Percentiles rank a stretch among this genome's conserved stretches.
Evolutionary conservation across 2,888 invertebrate species (phyloP).

Genomic region (Dryobota labecula): DNA sequence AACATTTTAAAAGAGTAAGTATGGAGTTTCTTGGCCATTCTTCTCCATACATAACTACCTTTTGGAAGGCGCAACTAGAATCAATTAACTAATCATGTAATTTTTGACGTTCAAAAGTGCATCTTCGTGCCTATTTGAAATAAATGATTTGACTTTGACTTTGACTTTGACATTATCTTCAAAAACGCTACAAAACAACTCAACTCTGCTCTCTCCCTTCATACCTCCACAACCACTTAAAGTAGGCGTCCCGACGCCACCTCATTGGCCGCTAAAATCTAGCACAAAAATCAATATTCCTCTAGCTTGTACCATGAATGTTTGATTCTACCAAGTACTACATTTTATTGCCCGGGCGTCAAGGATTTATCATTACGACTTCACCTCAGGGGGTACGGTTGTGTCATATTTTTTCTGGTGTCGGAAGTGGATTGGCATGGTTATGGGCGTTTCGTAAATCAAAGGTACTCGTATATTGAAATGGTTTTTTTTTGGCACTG

Average conservation of each 20-base stretch:
- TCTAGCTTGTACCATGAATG: slow-evolving; percentile 74
- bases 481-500: neutral
- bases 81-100: too few relatives aligned
- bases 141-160: too few relatives aligned
- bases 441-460: slow-evolving; percentile 5
- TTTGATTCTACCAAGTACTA: slow-evolving; percentile 70
- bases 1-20: too few relatives aligned
- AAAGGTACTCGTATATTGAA: neutral
- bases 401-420: slow-evolving; percentile 60
- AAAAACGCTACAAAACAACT: neutral
- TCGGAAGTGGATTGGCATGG: slow-evolving; percentile 38
- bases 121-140: too few relatives aligned
- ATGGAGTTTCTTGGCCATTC: too few relatives aligned
- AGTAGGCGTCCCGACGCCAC: slow-evolving; percentile 72
- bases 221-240: slow-evolving; percentile 42
- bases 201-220: slow-evolving; percentile 59
- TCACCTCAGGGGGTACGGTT: slow-evolving; percentile 47
- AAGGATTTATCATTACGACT: slow-evolving; percentile 66
- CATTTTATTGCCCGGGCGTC: slow-evolving; percentile 50
- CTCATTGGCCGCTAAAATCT: slow-evolving; percentile 71
- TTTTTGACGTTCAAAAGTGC: too few relatives aligned
- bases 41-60: too few relatives aligned
- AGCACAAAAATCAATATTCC: slow-evolving; percentile 79
- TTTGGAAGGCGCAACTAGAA: too few relatives aligned
- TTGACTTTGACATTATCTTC: too few relatives aligned